These are phyloP conservation scores for Aplidium turbinatum DNA, from an alignment of 23 tunicate species.

Conservation along the genomic window DNA sequence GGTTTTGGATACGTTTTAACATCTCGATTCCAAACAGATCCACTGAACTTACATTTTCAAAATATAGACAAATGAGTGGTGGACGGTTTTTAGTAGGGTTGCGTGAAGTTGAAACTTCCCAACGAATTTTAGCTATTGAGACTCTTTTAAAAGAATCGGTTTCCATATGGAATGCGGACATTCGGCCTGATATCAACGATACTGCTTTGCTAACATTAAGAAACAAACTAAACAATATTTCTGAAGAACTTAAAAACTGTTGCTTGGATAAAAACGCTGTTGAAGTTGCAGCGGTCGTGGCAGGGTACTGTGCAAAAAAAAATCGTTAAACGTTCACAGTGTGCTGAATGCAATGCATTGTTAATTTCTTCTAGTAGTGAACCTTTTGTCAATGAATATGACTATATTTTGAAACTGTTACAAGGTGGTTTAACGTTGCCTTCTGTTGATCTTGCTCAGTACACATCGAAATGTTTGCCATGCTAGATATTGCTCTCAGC, in stretches of 20 bases:
- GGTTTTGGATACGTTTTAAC: neutral
- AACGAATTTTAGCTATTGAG: neutral
- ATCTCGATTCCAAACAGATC: slow-evolving; percentile 4
- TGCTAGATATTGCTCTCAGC: neutral
- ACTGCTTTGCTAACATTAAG: neutral
- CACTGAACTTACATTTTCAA: neutral
- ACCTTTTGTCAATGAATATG: no score
- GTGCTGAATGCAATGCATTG: neutral
- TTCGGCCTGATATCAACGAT: neutral
- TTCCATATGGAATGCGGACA: neutral
- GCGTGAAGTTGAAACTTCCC: neutral
- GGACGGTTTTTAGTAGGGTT: neutral
- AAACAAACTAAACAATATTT: neutral
- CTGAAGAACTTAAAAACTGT: neutral
- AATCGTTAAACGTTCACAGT: neutral
- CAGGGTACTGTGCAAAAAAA: slow-evolving; percentile 7
- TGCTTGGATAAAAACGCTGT: neutral
- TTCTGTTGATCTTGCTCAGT: neutral
- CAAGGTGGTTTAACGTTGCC: neutral
- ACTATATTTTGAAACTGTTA: no score
- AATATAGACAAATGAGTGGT: neutral
- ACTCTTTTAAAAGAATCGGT: slow-evolving; percentile 4
- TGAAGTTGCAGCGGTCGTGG: slow-evolving; percentile 14
- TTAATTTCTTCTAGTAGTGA: no score
- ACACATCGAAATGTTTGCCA: neutral